These are phyloP conservation scores for Ageneiosus marmoratus DNA, from an alignment of 2,113 vertebrate species.

Conservation along the genomic window DNA sequence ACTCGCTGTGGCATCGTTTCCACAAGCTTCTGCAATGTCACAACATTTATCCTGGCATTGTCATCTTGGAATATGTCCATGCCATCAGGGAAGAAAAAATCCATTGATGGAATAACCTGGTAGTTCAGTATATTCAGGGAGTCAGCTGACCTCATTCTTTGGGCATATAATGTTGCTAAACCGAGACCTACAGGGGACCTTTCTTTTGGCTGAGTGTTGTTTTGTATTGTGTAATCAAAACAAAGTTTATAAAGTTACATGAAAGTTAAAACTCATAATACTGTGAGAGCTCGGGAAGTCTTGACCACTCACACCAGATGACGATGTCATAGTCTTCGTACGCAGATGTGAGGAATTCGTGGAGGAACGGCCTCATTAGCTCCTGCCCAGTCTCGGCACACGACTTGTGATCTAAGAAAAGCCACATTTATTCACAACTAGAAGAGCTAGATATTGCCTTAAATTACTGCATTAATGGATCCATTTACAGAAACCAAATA, in stretches of 20 bases:
- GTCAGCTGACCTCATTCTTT: no score
- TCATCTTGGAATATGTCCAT: no score
- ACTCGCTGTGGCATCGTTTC: no score
- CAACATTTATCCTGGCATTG: no score
- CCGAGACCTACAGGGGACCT: no score
- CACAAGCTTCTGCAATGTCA: no score
- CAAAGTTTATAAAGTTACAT: not conserved
- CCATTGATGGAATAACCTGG: no score
- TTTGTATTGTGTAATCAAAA: no score
- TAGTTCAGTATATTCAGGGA: no score
- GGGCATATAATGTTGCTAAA: no score
- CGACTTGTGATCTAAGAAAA: constrained; percentile 89
- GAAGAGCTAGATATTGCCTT: not conserved
- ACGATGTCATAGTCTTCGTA: constrained; percentile 99
- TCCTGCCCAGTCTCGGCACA: constrained; percentile 97
- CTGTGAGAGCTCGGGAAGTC: not conserved
- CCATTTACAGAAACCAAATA: not conserved
- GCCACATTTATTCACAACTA: not conserved
- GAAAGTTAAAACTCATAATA: not conserved
- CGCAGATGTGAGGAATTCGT: constrained; percentile 95
- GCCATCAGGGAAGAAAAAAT: no score
- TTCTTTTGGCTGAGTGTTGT: no score
- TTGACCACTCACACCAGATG: constrained; percentile 93
- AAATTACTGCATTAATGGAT: not conserved
- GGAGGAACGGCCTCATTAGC: constrained; percentile 96